Evolutionary conservation across 2,888 invertebrate species (phyloP).

Genomic region (Molorchus minor): DNA sequence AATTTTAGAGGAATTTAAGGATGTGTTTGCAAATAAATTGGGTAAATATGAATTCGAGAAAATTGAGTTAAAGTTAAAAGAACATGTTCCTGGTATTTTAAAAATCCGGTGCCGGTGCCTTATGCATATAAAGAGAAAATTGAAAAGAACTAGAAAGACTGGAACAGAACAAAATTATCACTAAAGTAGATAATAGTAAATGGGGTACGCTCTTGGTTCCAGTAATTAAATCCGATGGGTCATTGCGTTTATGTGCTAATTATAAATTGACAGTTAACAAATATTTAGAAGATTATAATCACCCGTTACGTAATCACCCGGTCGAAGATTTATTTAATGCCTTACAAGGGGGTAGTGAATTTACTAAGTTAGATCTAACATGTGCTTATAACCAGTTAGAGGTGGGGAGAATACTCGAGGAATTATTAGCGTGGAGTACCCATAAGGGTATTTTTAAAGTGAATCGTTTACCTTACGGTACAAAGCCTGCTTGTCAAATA

Average conservation of each 20-base stretch:
- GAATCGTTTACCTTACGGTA: conserved; percentile 25
- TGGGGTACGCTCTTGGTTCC: conserved; percentile 5
- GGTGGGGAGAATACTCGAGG: conserved; percentile 7
- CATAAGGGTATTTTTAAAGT: conserved; percentile 24
- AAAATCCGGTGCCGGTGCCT: not conserved
- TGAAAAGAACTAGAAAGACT: conserved; percentile 4
- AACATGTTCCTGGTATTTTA: conserved; percentile 4
- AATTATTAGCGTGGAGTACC: conserved; percentile 25
- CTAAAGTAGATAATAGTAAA: conserved; percentile 3
- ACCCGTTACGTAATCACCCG: no score
- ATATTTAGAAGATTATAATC: conserved; percentile 9
- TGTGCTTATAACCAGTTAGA: conserved; percentile 19
- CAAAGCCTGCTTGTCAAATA: conserved; percentile 24
- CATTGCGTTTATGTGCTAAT: conserved; percentile 33
- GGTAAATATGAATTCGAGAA: not conserved
- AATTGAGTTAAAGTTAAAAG: conserved; percentile 3
- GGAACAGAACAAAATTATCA: not conserved
- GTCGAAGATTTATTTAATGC: conserved; percentile 24
- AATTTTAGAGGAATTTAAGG: not conserved
- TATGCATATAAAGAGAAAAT: conserved; percentile 7
- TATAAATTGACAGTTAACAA: conserved; percentile 45
- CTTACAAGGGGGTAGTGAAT: conserved; percentile 20
- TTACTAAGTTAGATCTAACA: conserved; percentile 24
- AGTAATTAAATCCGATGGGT: conserved; percentile 11
- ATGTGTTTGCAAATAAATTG: no score